These are phyloP conservation scores for Oopsacas minuta DNA, from an alignment of 37 sponge, comb jelly and placozoan species.

Conservation along the genomic window DNA sequence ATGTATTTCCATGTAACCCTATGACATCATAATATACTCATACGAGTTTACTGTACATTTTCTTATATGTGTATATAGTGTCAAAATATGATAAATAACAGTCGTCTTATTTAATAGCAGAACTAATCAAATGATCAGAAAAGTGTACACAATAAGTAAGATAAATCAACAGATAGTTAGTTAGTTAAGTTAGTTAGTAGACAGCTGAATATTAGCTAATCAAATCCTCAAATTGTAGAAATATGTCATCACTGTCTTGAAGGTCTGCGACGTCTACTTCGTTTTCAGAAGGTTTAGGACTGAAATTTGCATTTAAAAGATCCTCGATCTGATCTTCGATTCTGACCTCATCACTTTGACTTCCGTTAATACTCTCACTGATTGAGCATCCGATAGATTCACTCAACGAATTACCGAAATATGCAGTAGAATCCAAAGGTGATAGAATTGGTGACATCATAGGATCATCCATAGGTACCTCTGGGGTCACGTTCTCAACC, in stretches of 20 bases:
- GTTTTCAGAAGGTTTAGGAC: background rate
- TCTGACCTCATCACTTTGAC: background rate
- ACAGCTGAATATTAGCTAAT: background rate
- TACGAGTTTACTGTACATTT: no score
- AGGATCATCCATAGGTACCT: background rate
- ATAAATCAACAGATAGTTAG: no score
- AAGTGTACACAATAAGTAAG: no score
- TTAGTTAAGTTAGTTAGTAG: no score
- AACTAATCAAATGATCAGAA: no score
- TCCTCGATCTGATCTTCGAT: conserved; percentile 10
- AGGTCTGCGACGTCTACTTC: background rate
- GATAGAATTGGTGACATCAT: background rate
- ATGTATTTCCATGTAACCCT: no score
- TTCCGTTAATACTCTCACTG: background rate
- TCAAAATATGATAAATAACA: no score
- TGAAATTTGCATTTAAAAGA: background rate
- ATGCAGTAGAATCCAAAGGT: background rate
- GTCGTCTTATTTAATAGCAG: no score
- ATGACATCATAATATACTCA: no score
- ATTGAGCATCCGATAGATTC: background rate
- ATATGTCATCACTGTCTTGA: background rate
- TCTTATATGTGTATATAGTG: no score
- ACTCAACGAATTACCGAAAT: background rate
- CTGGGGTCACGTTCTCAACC: background rate
- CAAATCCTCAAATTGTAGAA: background rate